Base-by-base conservation (phyloP, 1,140 invertebrate species). In the Sarcophaga peregrina region DNA sequence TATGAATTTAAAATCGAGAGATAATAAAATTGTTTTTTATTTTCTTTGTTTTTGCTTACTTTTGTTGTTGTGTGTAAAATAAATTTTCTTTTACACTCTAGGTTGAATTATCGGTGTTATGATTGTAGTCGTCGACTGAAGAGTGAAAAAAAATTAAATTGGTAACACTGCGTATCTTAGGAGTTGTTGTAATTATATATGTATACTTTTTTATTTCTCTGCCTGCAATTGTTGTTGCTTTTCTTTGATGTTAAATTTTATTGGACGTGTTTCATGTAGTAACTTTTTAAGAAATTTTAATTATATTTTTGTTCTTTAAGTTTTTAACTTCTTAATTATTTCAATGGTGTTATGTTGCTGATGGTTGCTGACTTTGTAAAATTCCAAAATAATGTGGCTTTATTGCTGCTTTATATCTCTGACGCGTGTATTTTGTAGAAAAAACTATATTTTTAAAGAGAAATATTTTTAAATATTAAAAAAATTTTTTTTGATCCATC, bases 381-480 rank as follows among this genome's bases (percentile, higher is more conserved):
- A 78, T 78, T 78, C 75, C 75, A 78, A 76, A 48, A 8, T 76
- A 15, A 17, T 48, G 46, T 52, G 52, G n/a, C 20, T 78, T 76
- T 76, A 74, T 45, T 74, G 73, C 73, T 76, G 74, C 46, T 76
- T 48, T 47, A 78, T 78, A 78, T 78, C 75, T 78, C 75, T 78
- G 75, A 78, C 75, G 75, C 48, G 75, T 78, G 75, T 78, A 78
- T 52, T 50, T 50, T 46, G 75, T 76, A 10, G 74, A 8, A 47
- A 17, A 76, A 46, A 47, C 45, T 76, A 48, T 46, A 17, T 11
- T 25, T 20, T 78, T 17, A 50, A 50, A 78, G 8, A 52, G 20
- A 78, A 78, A 50, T 78, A 25, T 13, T 46, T 78, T 78, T 37
- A 37, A 37, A 37, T 37, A 37, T 37, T 37, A 2, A 37, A 37